Evolutionary conservation across 2,797 vertebrate genomes (phyloP).

Genomic region (Darevskia mixta): DNA sequence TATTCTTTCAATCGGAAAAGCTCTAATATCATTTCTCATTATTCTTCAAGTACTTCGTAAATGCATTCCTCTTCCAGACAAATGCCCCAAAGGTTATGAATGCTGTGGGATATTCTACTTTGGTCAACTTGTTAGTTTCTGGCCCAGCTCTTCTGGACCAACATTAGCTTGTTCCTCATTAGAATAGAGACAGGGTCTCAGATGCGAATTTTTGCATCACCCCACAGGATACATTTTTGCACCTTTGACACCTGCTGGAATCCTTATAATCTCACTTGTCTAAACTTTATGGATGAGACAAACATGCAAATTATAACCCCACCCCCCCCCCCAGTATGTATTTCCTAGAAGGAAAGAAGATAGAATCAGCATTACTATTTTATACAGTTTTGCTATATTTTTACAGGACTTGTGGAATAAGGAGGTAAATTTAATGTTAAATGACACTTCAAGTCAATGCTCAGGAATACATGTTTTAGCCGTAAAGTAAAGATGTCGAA

Average conservation of each 20-base stretch:
- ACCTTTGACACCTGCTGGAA: background rate
- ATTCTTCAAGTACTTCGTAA: background rate
- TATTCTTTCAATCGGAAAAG: too few species aligned
- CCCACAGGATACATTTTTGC: background rate
- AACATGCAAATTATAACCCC: background rate
- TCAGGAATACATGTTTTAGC: background rate
- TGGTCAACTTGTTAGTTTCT: background rate
- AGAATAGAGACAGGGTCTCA: background rate
- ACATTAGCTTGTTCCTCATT: background rate
- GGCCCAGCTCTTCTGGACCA: background rate
- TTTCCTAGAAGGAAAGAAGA: background rate
- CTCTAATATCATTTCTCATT: background rate
- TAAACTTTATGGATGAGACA: background rate
- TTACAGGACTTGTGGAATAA: background rate
- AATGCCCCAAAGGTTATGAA: background rate
- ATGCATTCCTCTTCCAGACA: background rate
- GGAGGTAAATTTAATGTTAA: background rate
- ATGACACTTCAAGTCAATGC: background rate
- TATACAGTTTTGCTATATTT: background rate
- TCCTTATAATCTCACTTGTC: background rate
- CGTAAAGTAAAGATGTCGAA: background rate
- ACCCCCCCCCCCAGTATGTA: background rate
- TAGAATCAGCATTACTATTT: background rate
- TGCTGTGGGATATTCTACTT: background rate
- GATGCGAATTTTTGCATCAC: background rate